A percentile compares a stretch with the other conserved stretches of the same genome.
phyloP scores from a whole-genome alignment of 2,888 invertebrate species.

The Aphodius sticticus region DNA sequence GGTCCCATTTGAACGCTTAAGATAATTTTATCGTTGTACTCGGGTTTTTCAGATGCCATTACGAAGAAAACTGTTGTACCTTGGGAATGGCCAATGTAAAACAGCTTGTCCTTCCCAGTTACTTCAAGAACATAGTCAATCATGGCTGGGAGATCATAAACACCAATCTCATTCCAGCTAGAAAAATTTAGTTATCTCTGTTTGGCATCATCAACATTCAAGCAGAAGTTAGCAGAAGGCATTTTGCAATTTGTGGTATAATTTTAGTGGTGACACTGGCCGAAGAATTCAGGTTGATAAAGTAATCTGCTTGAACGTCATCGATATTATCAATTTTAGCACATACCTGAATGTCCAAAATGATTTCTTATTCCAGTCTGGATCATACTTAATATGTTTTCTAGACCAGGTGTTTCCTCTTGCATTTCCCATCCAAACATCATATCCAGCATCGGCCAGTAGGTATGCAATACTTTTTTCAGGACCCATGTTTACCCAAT shows the following conservation, averaged over 20 bases:
- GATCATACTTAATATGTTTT: slow-evolving; percentile 59
- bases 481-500: slow-evolving; percentile 75
- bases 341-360: slow-evolving; percentile 59
- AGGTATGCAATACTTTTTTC: slow-evolving; percentile 62
- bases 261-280: too few species aligned
- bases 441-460: slow-evolving; percentile 61
- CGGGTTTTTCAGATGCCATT: slow-evolving; percentile 65
- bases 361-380: slow-evolving; percentile 48
- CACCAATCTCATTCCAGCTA: slow-evolving; percentile 78
- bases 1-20: slow-evolving; percentile 70
- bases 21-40: slow-evolving; percentile 67
- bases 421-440: slow-evolving; percentile 69
- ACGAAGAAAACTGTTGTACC: slow-evolving; percentile 70
- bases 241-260: too few species aligned
- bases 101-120: slow-evolving; percentile 66
- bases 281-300: too few species aligned
- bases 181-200: neutral
- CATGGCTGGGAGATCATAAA: slow-evolving; percentile 78
- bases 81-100: slow-evolving; percentile 77
- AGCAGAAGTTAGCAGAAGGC: slow-evolving; percentile 35
- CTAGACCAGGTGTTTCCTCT: slow-evolving; percentile 66
- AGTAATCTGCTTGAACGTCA: too few species aligned
- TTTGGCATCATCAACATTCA: slow-evolving; percentile 23
- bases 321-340: neutral
- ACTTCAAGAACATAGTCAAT: slow-evolving; percentile 70